Evolutionary conservation across 2,797 vertebrate genomes (phyloP).

Genomic region (Limosa lapponica): DNA sequence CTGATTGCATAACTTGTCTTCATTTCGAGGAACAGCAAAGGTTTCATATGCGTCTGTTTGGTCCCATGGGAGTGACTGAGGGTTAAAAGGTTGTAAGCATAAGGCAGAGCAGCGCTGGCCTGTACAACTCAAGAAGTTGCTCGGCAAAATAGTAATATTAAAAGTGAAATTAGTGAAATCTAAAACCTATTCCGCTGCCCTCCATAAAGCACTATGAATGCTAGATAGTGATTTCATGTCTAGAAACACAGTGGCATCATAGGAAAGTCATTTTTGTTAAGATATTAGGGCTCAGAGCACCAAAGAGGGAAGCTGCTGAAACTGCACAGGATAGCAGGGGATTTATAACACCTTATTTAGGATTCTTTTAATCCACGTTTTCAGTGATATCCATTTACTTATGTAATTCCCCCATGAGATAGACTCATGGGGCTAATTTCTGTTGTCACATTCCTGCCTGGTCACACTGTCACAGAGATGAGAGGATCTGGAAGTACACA

Average conservation of each 20-base stretch:
- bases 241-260: not conserved
- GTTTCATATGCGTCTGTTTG: accelerated
- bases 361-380: not conserved
- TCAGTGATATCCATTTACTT: not conserved
- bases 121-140: not conserved
- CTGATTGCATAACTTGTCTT: not conserved
- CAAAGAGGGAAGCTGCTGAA: not conserved
- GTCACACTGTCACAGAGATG: not conserved
- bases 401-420: not conserved
- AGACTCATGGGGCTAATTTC: not conserved
- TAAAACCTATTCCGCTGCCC: not conserved
- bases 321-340: not conserved
- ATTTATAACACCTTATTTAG: not conserved
- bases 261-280: not conserved
- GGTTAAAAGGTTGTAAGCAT: not conserved
- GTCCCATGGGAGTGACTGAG: not conserved
- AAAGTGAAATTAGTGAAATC: not conserved
- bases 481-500: not conserved
- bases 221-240: not conserved
- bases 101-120: not conserved
- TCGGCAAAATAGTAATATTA: not conserved
- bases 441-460: not conserved
- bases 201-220: not conserved
- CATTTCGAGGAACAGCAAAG: not conserved
- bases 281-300: not conserved